Base-by-base conservation (phyloP, 2,797 vertebrate species). In the Acanthis flammea region DNA sequence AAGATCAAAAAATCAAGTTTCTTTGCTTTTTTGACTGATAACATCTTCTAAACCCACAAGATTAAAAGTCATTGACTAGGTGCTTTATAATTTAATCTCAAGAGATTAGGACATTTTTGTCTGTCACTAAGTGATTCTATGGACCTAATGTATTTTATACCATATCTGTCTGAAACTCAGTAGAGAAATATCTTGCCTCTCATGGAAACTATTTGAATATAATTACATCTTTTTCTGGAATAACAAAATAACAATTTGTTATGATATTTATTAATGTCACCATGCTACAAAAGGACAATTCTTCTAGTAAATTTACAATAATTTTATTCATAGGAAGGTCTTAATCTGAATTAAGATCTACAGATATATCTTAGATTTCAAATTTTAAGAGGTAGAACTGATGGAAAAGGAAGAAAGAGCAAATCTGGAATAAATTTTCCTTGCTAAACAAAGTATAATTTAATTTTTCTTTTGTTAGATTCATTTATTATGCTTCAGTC, bases 191-290 rank as follows among this genome's bases (percentile, higher is more conserved):
- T 39, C 39, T 95, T 35, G 17, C 54, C 30, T 91, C 25, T 76
- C 54, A 72, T 42, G 85, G n/a, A 89, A 94, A 82, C 27, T n/a
- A 50, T 90, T 58, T 85, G 41, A 91, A 93, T 94, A 83, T 73
- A 65, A 65, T 73, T 73, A 12, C 76, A 94, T 92, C 8, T 86
- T 91, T 80, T 78, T 22, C 61, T 50, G 42, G 13, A 83, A 81
- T 61, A 87, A 79, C 5, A 87, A 78, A 96, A 74, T 45, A 92
- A 6, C 21, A 54, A 44, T 72, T n/a, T 82, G 6, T 86, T 72
- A 51, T 12, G 5, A 57, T 73, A 72, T 42, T 87, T 91, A 83
- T 9, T 12, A 70, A 75, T 11, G 31, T 63, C 39, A 67, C 54
- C 47, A 31, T 74, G 22, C 31, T 58, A 22, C 42, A 86, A 65